Evolutionary conservation across 1,140 invertebrate genomes (phyloP).

Genomic region (Hycleus cichorii): DNA sequence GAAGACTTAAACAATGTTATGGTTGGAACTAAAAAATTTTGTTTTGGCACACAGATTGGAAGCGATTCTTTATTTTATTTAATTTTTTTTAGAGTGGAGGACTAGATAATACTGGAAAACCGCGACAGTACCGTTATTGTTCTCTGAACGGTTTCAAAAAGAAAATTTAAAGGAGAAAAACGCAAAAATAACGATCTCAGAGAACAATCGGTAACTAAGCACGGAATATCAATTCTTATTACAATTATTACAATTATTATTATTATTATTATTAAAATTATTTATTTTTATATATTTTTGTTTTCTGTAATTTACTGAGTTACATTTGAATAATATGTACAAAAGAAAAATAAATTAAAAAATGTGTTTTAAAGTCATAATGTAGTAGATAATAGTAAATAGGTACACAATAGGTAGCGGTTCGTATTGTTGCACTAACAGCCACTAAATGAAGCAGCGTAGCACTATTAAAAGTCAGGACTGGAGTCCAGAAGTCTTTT

Average conservation of each 20-base stretch:
- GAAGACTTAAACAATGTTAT: neutral
- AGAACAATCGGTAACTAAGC: constrained; percentile 28
- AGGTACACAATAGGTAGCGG: constrained; percentile 33
- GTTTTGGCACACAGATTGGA: constrained; percentile 13
- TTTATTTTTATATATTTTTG: too few species aligned
- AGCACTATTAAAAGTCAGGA: constrained; percentile 41
- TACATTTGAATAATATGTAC: constrained; percentile 28
- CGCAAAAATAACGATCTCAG: neutral
- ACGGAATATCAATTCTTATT: constrained; percentile 29
- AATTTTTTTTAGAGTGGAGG: constrained; percentile 30
- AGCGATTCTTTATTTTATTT: neutral
- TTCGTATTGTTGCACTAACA: neutral
- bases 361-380: constrained; percentile 27
- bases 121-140: constrained; percentile 20
- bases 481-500: constrained; percentile 49
- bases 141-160: neutral
- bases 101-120: constrained; percentile 43
- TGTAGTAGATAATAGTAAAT: constrained; percentile 3
- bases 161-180: neutral
- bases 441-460: neutral
- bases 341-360: constrained; percentile 34
- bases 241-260: constrained; percentile 14
- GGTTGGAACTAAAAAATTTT: neutral
- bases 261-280: too few species aligned
- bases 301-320: constrained; percentile 8